Evolutionary conservation across 2,888 invertebrate species (phyloP), one percentile per base, ranked within the genome.

Genomic region (Eulithis testata): DNA sequence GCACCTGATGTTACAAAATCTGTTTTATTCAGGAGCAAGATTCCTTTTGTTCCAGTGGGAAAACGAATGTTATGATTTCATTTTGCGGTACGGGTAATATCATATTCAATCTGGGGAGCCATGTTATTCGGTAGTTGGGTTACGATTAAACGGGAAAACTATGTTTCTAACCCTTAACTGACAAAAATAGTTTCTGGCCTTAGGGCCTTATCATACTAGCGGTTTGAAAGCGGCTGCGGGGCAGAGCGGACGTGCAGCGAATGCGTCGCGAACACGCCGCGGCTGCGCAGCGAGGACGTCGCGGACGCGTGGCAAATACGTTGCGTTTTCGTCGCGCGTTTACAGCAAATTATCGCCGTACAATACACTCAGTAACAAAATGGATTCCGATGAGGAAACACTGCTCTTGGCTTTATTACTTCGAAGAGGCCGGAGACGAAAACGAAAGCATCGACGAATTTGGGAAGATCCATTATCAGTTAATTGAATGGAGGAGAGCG

Each of bases 401-500:
- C 54, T 54, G 43, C 54, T 54, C 49, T 52, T 64, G 50, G 49
- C 51, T 51, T 59, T 64, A 14, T 60, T 64, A 50, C 60, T 66
- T 60, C 53, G 63, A 63, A 63, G 63, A 67, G 49, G 60, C 52
- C 45, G 58, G 59, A 60, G 45, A 58, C 63, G 53, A 59, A 67
- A 58, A 59, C 64, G 27, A 51, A 67, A 53, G 52, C 63, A 66
- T 52, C 61, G 47, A 58, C 61, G 63, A 53, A 47, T 63, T 54
- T 64, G 55, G 62, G 61, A 63, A 27, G 54, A 66, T 66, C 62
- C 62, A 55, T 62, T 66, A 67, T 63, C 69, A 69, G 53, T 49
- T 68, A 67, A 71, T 68, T 62, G 68, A 69, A 11, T 69, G 68
- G 14, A 56, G 63, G 71, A 71, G 68, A 73, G 69, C 56, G 68